phyloP scores from a whole-genome alignment of 2,888 invertebrate genomes.

The Saturnia japonica region DNA sequence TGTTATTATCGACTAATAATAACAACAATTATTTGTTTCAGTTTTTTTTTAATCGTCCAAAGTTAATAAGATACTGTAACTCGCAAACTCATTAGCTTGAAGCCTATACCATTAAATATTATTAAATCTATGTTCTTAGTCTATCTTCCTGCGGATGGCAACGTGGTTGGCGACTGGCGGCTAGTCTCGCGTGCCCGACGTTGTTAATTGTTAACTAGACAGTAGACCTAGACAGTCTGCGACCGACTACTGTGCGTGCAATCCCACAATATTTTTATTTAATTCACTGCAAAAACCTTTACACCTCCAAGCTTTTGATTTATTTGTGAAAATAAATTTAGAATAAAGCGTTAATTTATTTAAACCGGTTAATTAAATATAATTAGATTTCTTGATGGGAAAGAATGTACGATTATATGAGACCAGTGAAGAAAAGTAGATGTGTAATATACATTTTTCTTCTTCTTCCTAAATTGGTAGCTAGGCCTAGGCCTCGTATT shows the following conservation, averaged over 20 bases:
- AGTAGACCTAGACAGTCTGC: constrained; percentile 16
- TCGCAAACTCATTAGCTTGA: not conserved
- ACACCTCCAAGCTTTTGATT: constrained; percentile 1
- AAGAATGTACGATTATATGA: too few relatives aligned
- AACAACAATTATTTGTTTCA: not conserved
- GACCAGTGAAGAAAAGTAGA: too few relatives aligned
- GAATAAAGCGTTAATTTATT: not conserved
- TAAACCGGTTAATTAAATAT: too few relatives aligned
- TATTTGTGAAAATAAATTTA: constrained; percentile 15
- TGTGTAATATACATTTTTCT: too few relatives aligned
- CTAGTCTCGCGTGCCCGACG: constrained; percentile 24
- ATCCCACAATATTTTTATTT: constrained; percentile 18
- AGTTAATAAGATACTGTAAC: not conserved
- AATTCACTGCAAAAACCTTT: constrained; percentile 12
- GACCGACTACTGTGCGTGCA: constrained; percentile 16
- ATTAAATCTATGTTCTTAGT: constrained; percentile 1
- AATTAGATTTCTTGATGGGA: too few relatives aligned
- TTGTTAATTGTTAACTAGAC: constrained; percentile 26
- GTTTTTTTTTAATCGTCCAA: not conserved
- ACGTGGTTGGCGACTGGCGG: not conserved
- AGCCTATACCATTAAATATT: constrained; percentile 3
- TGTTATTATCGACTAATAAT: not conserved
- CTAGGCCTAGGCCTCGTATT: too few relatives aligned
- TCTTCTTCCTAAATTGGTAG: too few relatives aligned
- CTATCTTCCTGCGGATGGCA: not conserved